Evolutionary conservation across 1,140 invertebrate genomes (phyloP).

Genomic region (Potamilus streckersoni): DNA sequence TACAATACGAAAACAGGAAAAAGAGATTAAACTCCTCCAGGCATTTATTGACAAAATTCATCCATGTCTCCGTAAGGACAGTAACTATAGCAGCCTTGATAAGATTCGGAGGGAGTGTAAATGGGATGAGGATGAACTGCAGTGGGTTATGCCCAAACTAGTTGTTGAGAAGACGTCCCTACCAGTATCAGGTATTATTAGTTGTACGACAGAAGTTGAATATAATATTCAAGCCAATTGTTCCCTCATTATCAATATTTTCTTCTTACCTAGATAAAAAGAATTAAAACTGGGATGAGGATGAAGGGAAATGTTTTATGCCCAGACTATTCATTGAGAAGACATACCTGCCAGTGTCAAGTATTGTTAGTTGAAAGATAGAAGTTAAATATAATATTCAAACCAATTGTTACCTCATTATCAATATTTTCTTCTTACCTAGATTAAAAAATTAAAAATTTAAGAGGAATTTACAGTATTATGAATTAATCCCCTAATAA

Average conservation of each 20-base stretch:
- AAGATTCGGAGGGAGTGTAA: slow-evolving; percentile 77
- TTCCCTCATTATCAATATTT: too few species aligned
- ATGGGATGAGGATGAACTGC: slow-evolving; percentile 83
- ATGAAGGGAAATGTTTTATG: slow-evolving; percentile 79
- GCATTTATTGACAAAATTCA: slow-evolving; percentile 77
- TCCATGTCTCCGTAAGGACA: slow-evolving; percentile 79
- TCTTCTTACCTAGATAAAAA: too few species aligned
- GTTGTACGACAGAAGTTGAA: not conserved
- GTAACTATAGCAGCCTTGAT: slow-evolving; percentile 75
- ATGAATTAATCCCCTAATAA: too few species aligned
- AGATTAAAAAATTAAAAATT: slow-evolving; percentile 52
- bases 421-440: too few species aligned
- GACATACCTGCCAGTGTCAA: slow-evolving; percentile 76
- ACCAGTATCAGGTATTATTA: slow-evolving; percentile 68
- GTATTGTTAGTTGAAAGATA: slow-evolving; percentile 1
- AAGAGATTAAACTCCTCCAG: slow-evolving; percentile 78
- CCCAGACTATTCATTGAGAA: slow-evolving; percentile 76
- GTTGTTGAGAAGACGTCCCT: slow-evolving; percentile 76
- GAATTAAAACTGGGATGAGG: slow-evolving; percentile 77
- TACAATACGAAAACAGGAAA: slow-evolving; percentile 83
- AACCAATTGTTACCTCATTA: too few species aligned
- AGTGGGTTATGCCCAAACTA: slow-evolving; percentile 81
- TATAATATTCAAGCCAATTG: not conserved
- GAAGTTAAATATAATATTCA: not conserved
- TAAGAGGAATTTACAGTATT: too few species aligned